Conservation (phyloP, 2,797 vertebrate species). For the Chelon labrosus region DNA sequence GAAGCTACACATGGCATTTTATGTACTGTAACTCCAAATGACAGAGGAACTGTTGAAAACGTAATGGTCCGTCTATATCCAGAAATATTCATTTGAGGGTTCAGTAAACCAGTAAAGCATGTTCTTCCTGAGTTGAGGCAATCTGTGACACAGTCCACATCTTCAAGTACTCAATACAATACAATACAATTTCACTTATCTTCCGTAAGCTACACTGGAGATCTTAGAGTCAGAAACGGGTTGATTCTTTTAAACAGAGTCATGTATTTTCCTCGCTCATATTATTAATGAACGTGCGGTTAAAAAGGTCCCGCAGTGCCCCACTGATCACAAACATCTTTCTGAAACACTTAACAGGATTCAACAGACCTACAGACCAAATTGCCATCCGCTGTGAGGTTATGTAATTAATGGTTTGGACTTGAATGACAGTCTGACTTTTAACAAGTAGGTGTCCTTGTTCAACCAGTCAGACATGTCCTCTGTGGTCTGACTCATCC, state of each 20-base stretch:
- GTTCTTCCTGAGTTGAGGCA: no score
- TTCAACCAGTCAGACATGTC: slow-evolving; percentile 65
- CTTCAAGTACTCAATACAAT: background rate
- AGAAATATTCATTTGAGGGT: no score
- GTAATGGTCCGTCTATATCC: no score
- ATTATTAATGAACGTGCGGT: slow-evolving; percentile 15
- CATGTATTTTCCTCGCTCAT: slow-evolving; percentile 2
- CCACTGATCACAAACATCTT: background rate
- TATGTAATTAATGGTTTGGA: slow-evolving; percentile 43
- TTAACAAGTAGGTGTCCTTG: slow-evolving; percentile 51
- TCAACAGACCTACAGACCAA: slow-evolving; percentile 1
- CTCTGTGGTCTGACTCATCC: slow-evolving; percentile 63
- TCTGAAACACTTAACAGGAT: background rate
- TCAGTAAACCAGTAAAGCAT: no score
- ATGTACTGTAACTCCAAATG: background rate
- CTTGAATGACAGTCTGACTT: slow-evolving; percentile 54
- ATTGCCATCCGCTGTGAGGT: slow-evolving; percentile 6
- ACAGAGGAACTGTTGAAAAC: background rate
- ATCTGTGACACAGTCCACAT: background rate
- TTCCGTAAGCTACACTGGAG: no score
- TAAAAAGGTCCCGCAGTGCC: background rate
- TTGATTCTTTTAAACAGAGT: background rate
- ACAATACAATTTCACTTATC: no score
- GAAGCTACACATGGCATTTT: background rate
- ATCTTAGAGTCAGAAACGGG: no score